Evolutionary conservation across 2,888 invertebrate species (phyloP).

Genomic region (Psylliodes chrysocephalus): DNA sequence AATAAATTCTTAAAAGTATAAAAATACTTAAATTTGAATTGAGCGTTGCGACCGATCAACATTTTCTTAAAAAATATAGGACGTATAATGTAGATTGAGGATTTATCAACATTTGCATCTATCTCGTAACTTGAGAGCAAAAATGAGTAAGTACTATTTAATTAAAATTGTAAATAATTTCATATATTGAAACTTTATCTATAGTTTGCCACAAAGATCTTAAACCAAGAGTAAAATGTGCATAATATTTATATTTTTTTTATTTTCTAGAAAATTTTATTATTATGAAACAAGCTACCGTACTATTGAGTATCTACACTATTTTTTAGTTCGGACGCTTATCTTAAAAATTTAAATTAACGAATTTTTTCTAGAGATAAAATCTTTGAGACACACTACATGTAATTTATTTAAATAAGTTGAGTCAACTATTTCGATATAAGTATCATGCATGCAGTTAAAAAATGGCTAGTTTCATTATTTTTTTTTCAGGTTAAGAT

Average conservation of each 20-base stretch:
- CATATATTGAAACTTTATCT: background rate
- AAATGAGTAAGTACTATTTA: slow-evolving; percentile 2
- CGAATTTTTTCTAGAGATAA: too few relatives aligned
- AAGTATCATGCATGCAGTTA: slow-evolving; percentile 41
- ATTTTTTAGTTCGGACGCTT: too few relatives aligned
- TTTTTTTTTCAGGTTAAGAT: slow-evolving; percentile 39
- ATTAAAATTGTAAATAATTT: background rate
- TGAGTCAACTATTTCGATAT: slow-evolving; percentile 26
- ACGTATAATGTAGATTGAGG: background rate
- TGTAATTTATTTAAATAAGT: slow-evolving; percentile 1
- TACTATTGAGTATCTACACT: too few relatives aligned
- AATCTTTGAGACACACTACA: background rate
- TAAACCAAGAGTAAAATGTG: too few relatives aligned
- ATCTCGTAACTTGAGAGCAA: background rate
- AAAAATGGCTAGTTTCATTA: slow-evolving; percentile 41
- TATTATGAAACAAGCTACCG: too few relatives aligned
- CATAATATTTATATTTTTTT: too few relatives aligned
- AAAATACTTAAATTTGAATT: too few relatives aligned
- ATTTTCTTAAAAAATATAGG: background rate
- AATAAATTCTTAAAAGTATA: slow-evolving; percentile 1
- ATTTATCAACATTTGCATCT: background rate
- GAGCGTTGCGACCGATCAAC: too few relatives aligned
- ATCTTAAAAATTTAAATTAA: too few relatives aligned
- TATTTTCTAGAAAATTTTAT: too few relatives aligned
- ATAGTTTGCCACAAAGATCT: background rate